phyloP scores from a whole-genome alignment of 1,140 invertebrate genomes.

The Asbolus verrucosus region DNA sequence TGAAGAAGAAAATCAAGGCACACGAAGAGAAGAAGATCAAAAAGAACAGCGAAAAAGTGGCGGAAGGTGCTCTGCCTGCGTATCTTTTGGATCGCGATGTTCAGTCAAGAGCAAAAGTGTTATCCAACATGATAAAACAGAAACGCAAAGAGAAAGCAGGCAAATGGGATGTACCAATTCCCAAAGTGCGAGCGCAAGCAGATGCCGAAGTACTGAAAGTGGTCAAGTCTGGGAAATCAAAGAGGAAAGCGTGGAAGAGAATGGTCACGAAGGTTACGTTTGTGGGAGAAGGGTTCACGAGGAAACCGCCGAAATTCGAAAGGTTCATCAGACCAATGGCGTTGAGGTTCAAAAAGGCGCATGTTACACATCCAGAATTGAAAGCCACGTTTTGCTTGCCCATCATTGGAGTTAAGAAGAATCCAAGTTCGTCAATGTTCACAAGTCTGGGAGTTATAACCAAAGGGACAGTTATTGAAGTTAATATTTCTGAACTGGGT shows the following conservation, averaged over 20 bases:
- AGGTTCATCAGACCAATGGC: slow-evolving; percentile 99
- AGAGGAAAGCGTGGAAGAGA: slow-evolving; percentile 97
- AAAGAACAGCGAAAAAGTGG: slow-evolving; percentile 83
- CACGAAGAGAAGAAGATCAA: slow-evolving; percentile 93
- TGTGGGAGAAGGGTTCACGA: slow-evolving; percentile 98
- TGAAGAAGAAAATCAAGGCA: slow-evolving; percentile 97
- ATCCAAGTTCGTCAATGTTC: slow-evolving; percentile 97
- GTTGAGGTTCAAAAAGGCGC: slow-evolving; percentile 94
- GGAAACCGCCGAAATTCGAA: slow-evolving; percentile 99
- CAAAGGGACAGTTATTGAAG: slow-evolving; percentile 97
- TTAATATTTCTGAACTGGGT: slow-evolving; percentile 99
- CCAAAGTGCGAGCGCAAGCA: slow-evolving; percentile 97
- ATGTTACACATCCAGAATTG: slow-evolving; percentile 99
- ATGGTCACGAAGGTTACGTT: slow-evolving; percentile 99
- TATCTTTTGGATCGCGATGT: slow-evolving; percentile 97
- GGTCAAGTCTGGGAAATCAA: slow-evolving; percentile 93
- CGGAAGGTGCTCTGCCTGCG: slow-evolving; percentile 93
- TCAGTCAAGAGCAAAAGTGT: slow-evolving; percentile 92
- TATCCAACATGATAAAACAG: slow-evolving; percentile 99
- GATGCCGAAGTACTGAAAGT: slow-evolving; percentile 99
- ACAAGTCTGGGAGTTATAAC: slow-evolving; percentile 98
- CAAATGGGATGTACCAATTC: slow-evolving; percentile 99
- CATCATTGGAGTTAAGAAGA: slow-evolving; percentile 99
- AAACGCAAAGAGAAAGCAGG: slow-evolving; percentile 99
- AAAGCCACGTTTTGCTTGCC: slow-evolving; percentile 99